Evolutionary conservation across 2,888 invertebrate species (phyloP), one percentile per base, ranked within the genome.

Genomic region (Linnaemya tessellans): DNA sequence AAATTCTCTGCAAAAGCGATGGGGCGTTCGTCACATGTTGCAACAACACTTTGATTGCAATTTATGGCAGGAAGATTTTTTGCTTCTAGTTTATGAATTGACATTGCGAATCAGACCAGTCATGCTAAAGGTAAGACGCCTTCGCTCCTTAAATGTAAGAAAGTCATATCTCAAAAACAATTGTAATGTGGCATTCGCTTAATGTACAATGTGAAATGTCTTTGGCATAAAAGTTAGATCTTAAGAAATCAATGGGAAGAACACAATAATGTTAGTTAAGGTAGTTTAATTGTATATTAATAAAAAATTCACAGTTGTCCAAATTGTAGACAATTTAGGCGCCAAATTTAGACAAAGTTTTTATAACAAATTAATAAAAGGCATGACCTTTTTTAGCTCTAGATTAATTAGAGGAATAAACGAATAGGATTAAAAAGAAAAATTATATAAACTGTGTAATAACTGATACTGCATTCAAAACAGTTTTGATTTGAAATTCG

Each of bases 61-160:
- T 65, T 77, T 68, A 49, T 35, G 22, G 58, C 35, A 68, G 68
- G 58, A 67, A 60, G 58, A 58, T 68, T 49, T 22, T 67, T 77
- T 46, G 18, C 15, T 15, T 4, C 56, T 58, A 18, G 15, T 22
- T 54, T 64, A 54, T 74, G 38, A n/a, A 64, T 64, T 54, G 51
- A 51, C 51, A 54, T 54, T 13, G 41, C 22, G n/a, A 51, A 74
- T 15, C 49, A 62, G 30, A 22, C 38, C 51, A 38, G 30, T 5
- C 3, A 5, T 3, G 30, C 2, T 30, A 2, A 2, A 30, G 5
- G 30, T 5, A 30, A 30, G 5, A 30, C 5, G 3, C 30, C 5
- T 30, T 30, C 30, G 30, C 30, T 30, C 30, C 30, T 30, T 30
- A 30, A 3, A 30, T 30, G 30, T 30, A 30, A 30, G 5, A 30